Conservation (phyloP, 2,113 vertebrate genomes). For the Neodontobutis hainanensis region DNA sequence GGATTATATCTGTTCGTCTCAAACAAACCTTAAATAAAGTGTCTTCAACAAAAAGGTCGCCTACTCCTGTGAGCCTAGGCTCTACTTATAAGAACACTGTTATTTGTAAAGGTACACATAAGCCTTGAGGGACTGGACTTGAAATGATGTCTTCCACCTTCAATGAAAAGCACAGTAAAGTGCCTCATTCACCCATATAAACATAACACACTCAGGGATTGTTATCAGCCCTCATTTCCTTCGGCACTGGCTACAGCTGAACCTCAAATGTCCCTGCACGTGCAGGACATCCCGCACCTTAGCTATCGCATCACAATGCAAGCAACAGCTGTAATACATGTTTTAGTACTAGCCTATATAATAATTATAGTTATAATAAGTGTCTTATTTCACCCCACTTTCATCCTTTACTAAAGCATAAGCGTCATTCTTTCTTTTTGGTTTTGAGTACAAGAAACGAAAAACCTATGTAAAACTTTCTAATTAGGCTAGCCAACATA, state of each 20-base stretch:
- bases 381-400: neutral
- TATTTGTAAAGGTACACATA: slow-evolving; percentile 49
- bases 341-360: neutral
- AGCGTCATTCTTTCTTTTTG: neutral
- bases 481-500: neutral
- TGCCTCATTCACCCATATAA: slow-evolving; percentile 27
- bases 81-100: slow-evolving; percentile 32
- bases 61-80: neutral
- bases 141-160: slow-evolving; percentile 37
- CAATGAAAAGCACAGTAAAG: slow-evolving; percentile 30
- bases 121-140: slow-evolving; percentile 41
- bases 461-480: neutral
- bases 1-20: neutral
- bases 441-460: neutral
- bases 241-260: slow-evolving; percentile 16
- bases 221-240: slow-evolving; percentile 35
- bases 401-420: neutral
- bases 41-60: neutral
- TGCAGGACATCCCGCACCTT: slow-evolving; percentile 4
- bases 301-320: neutral
- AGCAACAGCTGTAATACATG: neutral
- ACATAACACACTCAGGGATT: neutral
- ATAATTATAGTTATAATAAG: neutral
- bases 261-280: slow-evolving; percentile 39
- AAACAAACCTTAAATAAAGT: neutral